Base-by-base conservation (phyloP, 2,888 invertebrate species). In the Drosophila robusta region DNA sequence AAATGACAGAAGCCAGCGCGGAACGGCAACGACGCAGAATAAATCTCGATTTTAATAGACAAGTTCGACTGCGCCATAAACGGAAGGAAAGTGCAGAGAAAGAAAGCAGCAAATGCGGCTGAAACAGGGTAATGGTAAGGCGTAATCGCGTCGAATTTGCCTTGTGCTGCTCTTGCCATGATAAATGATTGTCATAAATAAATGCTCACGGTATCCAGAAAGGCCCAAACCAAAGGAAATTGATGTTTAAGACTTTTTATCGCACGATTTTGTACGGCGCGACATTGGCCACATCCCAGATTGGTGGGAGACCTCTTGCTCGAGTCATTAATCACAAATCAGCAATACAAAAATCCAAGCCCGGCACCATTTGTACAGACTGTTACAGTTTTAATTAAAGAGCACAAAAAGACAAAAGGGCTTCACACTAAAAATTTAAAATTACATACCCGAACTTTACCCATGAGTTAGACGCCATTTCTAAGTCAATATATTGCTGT, bases 111-210 rank as follows among this genome's bases (percentile, higher is more conserved):
- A 2, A 26, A 34, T 44, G 26, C 39, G 24, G 16, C 36, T 14
- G 44, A 44, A 47, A 26, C 62, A 51, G 82, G 66, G 80, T 82
- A 87, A 88, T 89, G 89, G 86, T 78, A 80, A 85, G 83, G 86
- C 80, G 87, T 80, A 89, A 87, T 89, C 86, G 87, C 78, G 78
- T 63, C 71, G 80, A 83, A 88, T 88, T 85, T 82, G 86, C 80
- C 80, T 87, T 83, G 78, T 80, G 78, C 76, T 71, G 2, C 18
- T 18, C 63, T 61, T 55, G 44, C 62, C 55, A 88, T 90, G 91
- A 90, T 90, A 90, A 90, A 90, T 90, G 90, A 90, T 86, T 90
- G 91, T 90, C 90, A 90, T 90, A 90, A 90, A 90, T 90, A 90
- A 90, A 87, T 75, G 62, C 67, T 64, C 71, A 71, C 22, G 58